Evolutionary conservation across 2,888 invertebrate species (phyloP).

Genomic region (Drosophila demipolita): DNA sequence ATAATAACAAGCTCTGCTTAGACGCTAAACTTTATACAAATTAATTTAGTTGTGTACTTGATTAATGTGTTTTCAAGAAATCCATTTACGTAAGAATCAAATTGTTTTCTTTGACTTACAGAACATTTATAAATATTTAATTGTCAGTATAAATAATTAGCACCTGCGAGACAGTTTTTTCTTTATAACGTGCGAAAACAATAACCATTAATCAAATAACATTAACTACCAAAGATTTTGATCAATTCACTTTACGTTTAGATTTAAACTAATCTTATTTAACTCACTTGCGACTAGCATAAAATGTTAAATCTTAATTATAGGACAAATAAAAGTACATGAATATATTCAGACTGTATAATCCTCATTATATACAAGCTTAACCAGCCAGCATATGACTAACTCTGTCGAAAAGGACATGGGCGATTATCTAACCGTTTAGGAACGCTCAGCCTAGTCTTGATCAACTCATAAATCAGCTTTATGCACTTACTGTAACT

Average conservation of each 20-base stretch:
- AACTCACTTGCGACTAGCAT: background rate
- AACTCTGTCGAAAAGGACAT: constrained; percentile 23
- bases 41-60: background rate
- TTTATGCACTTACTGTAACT: constrained; percentile 61
- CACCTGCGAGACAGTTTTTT: background rate
- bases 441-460: background rate
- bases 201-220: background rate
- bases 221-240: background rate
- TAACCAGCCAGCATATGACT: constrained; percentile 11
- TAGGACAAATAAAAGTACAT: background rate
- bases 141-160: background rate
- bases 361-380: constrained; percentile 6
- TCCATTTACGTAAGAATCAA: no score
- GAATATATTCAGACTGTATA: no score
- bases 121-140: background rate
- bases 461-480: constrained; percentile 51
- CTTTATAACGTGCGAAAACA: background rate
- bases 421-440: constrained; percentile 12
- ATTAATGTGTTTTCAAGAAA: background rate
- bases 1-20: no score
- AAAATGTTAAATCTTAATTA: background rate
- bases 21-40: no score
- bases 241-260: background rate
- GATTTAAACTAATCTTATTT: background rate
- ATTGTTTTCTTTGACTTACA: background rate